phyloP scores from a whole-genome alignment of 2,113 vertebrate genomes.

The Rhinoderma darwinii region DNA sequence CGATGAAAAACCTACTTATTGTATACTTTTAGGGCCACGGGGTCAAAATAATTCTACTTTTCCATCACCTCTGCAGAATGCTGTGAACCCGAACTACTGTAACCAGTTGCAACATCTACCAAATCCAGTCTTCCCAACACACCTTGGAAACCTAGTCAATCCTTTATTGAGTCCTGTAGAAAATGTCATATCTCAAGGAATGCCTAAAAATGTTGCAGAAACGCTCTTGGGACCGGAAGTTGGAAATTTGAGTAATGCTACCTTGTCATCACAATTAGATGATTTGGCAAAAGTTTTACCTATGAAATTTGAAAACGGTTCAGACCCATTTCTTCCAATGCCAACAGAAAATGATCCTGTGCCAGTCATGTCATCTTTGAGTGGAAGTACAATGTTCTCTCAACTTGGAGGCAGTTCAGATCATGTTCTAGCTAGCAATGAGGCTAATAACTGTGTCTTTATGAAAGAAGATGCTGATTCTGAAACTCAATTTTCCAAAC shows the following conservation, averaged over 20 bases:
- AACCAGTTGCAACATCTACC: conserved; percentile 71
- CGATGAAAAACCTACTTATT: conserved; percentile 72
- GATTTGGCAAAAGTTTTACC: conserved; percentile 78
- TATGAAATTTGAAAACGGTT: conserved; percentile 74
- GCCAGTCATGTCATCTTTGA: conserved; percentile 75
- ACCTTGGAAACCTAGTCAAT: conserved; percentile 78
- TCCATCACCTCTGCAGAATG: conserved; percentile 74
- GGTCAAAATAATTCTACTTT: conserved; percentile 68
- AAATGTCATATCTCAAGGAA: conserved; percentile 70
- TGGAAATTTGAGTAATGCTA: conserved; percentile 70
- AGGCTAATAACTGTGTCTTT: conserved; percentile 72
- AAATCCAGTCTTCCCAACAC: conserved; percentile 74
- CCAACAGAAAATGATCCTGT: conserved; percentile 75
- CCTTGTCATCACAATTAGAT: conserved; percentile 75
- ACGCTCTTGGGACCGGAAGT: conserved; percentile 72
- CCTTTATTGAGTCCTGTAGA: conserved; percentile 81
- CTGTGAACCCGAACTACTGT: conserved; percentile 68
- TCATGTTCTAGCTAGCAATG: conserved; percentile 72
- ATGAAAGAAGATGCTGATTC: conserved; percentile 72
- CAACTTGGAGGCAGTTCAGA: conserved; percentile 73
- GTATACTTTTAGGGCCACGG: conserved; percentile 69
- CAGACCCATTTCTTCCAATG: conserved; percentile 78
- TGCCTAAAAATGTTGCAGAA: conserved; percentile 73
- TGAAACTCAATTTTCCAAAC: conserved; percentile 70
- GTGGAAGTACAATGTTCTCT: conserved; percentile 76